Evolutionary conservation across 2,888 invertebrate species (phyloP).

Genomic region (Drosophila neotestacea): DNA sequence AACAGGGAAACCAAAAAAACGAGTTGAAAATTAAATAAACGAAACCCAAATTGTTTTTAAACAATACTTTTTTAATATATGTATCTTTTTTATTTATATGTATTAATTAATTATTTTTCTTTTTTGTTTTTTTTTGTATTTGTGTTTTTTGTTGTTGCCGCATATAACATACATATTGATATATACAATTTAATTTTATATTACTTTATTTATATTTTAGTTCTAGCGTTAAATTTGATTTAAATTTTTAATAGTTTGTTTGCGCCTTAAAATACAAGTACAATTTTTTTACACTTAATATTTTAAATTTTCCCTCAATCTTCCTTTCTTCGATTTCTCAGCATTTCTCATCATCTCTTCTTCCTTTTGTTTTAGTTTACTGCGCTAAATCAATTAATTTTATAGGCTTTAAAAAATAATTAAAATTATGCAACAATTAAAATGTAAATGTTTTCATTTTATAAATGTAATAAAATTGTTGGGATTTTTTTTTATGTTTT

Average conservation of each 20-base stretch:
- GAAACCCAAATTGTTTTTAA: constrained; percentile 63
- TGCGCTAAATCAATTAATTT: constrained; percentile 61
- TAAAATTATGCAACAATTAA: constrained; percentile 83
- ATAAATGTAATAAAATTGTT: constrained; percentile 82
- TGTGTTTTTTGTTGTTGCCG: constrained; percentile 67
- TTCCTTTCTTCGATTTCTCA: constrained; percentile 6
- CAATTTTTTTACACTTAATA: constrained; percentile 56
- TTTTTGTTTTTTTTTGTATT: constrained; percentile 46
- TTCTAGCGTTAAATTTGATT: constrained; percentile 77
- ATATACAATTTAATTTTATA: constrained; percentile 54
- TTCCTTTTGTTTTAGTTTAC: constrained; percentile 54
- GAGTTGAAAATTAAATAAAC: constrained; percentile 15
- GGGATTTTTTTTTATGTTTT: constrained; percentile 59
- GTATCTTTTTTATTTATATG: constrained; percentile 62
- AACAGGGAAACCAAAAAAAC: constrained; percentile 2
- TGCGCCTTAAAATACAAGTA: constrained; percentile 57
- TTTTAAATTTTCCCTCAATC: constrained; percentile 22
- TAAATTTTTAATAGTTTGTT: constrained; percentile 81
- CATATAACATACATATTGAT: constrained; percentile 71
- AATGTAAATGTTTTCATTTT: constrained; percentile 78
- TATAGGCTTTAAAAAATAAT: constrained; percentile 75
- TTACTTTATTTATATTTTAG: constrained; percentile 46
- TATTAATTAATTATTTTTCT: constrained; percentile 66
- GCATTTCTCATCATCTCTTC: constrained; percentile 47
- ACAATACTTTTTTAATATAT: constrained; percentile 65